phyloP scores from a whole-genome alignment of 1,140 invertebrate genomes.

The Homarus americanus region DNA sequence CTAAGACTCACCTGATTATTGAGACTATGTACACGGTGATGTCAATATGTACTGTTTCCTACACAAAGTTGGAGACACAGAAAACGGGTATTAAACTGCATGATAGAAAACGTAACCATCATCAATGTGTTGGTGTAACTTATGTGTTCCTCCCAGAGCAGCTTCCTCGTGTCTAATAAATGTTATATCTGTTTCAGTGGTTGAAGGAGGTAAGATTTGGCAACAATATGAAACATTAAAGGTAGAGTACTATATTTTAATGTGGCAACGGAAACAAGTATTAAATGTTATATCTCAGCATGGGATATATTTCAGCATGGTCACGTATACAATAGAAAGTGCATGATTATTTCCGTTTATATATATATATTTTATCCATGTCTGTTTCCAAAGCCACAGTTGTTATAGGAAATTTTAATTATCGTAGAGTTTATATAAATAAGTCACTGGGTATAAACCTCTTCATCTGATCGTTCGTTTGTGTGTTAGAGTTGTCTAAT shows the following conservation, averaged over 20 bases:
- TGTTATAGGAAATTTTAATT: background rate
- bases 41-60: too few species aligned
- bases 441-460: background rate
- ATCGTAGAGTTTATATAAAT: background rate
- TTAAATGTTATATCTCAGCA: background rate
- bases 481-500: too few species aligned
- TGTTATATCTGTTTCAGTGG: slow-evolving; percentile 66
- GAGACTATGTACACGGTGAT: too few species aligned
- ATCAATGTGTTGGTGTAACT: slow-evolving; percentile 25
- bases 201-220: slow-evolving; percentile 70
- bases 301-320: background rate
- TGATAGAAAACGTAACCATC: slow-evolving; percentile 55
- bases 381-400: slow-evolving; percentile 35
- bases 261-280: slow-evolving; percentile 31
- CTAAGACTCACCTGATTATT: too few species aligned
- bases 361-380: background rate
- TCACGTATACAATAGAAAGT: background rate
- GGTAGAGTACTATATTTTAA: slow-evolving; percentile 59
- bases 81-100: slow-evolving; percentile 38
- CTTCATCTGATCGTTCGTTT: background rate
- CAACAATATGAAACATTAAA: slow-evolving; percentile 56
- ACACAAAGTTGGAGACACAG: background rate
- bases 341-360: slow-evolving; percentile 25
- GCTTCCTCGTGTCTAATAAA: slow-evolving; percentile 29
- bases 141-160: background rate